Base-by-base conservation (phyloP, 2,888 invertebrate genomes). In the Orchestes rusci region DNA sequence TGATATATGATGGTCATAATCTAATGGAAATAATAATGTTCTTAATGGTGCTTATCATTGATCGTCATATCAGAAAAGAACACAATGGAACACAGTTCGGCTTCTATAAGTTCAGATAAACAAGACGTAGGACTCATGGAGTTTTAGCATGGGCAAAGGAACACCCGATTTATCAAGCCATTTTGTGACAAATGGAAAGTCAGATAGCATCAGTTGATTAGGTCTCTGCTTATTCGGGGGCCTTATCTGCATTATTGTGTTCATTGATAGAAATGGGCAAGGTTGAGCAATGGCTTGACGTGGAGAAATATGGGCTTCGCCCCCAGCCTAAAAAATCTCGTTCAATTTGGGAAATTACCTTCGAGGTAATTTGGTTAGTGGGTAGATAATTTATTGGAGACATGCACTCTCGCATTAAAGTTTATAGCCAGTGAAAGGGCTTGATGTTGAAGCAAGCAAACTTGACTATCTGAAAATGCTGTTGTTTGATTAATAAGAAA, bases 21-120 rank as follows among this genome's bases (percentile, higher is more conserved):
- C n/a, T n/a, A n/a, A n/a, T n/a, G n/a, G n/a, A 43, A 44, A 44
- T 38, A 39, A 33, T 44, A 39, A 45, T 45, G 39, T 45, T 45
- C 36, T 18, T 45, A 45, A 45, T 45, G 45, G 45, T 45, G 39
- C 39, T 45, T 45, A 45, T 45, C 45, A 23, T 27, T 27, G n/a
- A 45, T 45, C 45, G 13, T n/a, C 31, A 32, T 33, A 45, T 38
- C 45, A 39, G 36, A 45, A 45, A 30, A 16, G 30, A 45, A 27
- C 36, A 45, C 45, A 45, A 45, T 45, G 39, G 40, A 40, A 40
- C 45, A 40, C 36, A 45, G 17, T 44, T 33, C 39, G 39, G 38
- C 44, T 33, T 44, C 45, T 45, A 45, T 40, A 39, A 45, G 39
- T 31, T 27, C 36, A 35, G 35, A 40, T 40, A 45, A 40, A 19